Evolutionary conservation across 1,140 invertebrate species (phyloP), one percentile per base, ranked within the genome.

Genomic region (Gonioctena quinquepunctata): DNA sequence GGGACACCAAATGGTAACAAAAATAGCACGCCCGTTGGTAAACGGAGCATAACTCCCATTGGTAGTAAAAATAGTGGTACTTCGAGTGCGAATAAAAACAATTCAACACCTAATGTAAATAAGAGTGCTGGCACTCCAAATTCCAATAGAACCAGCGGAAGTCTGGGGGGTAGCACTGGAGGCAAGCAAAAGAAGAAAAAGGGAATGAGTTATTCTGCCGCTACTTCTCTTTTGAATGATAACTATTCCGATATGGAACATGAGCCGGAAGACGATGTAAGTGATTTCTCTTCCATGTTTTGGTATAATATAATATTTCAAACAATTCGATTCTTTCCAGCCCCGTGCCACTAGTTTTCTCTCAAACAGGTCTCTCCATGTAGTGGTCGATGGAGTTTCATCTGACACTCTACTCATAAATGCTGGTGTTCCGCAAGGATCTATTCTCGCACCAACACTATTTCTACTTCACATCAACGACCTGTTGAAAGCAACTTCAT

Each of bases 171-270:
- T 42, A 13, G 11, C 2, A n/a, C 2, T 13, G 33, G 33, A 1
- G 33, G 33, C 52, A 54, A 18, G 5, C 18, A 23, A 18, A 54
- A 54, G 19, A 54, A 18, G 19, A 54, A 21, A 54, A 54, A 23
- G 18, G 18, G 18, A 18, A 21, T 18, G 11, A 54, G 52, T 54
- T 54, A 16, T 54, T 85, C 87, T 62, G 81, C 86, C 3, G 84
- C 86, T 76, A 85, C 86, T 13, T 85, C 86, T 2, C 71, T 83
- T 11, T 77, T 87, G 7, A 70, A 72, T 25, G 82, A 86, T 66
- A 85, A 87, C 69, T 86, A 81, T 49, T 78, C 78, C 1, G 85
- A 84, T 25, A 18, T 23, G 19, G 84, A 85, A 61, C 76, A 23
- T 11, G 42, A 77, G 0, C 83, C 66, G 25, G 75, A 80, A 62